Evolutionary conservation across 2,113 vertebrate genomes (phyloP).

Genomic region (Sapayoa aenigma): DNA sequence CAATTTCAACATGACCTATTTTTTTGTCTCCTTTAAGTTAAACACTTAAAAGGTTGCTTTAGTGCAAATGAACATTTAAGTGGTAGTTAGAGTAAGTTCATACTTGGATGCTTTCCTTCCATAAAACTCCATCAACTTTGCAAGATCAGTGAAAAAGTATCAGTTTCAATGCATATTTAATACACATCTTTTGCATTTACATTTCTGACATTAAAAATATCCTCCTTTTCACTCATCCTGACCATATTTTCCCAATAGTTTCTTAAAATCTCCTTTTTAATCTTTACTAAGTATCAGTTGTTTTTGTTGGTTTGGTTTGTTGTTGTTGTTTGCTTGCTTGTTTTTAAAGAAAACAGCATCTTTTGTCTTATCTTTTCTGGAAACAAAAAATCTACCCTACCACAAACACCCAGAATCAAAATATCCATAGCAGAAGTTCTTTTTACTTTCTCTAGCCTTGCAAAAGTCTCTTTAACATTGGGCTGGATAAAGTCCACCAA

Average conservation of each 20-base stretch:
- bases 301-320: neutral
- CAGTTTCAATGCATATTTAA: neutral
- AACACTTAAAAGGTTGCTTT: neutral
- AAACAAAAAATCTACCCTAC: neutral
- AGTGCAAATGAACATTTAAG: conserved; percentile 6
- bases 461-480: neutral
- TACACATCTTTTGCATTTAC: neutral
- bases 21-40: neutral
- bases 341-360: neutral
- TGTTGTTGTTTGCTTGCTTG: neutral
- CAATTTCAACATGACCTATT: neutral
- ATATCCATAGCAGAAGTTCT: neutral
- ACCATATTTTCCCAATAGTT: neutral
- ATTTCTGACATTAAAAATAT: conserved; percentile 3
- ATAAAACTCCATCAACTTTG: neutral
- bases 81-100: neutral
- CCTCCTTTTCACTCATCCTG: neutral
- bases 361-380: conserved; percentile 1
- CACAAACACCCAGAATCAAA: neutral
- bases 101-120: neutral
- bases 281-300: neutral
- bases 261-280: neutral
- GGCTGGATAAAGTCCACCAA: neutral
- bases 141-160: neutral
- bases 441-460: neutral